A percentile compares a stretch with the other conserved stretches of the same genome.
phyloP scores from a whole-genome alignment of 2,888 invertebrate species.

The Cosmorhoe ocellata region DNA sequence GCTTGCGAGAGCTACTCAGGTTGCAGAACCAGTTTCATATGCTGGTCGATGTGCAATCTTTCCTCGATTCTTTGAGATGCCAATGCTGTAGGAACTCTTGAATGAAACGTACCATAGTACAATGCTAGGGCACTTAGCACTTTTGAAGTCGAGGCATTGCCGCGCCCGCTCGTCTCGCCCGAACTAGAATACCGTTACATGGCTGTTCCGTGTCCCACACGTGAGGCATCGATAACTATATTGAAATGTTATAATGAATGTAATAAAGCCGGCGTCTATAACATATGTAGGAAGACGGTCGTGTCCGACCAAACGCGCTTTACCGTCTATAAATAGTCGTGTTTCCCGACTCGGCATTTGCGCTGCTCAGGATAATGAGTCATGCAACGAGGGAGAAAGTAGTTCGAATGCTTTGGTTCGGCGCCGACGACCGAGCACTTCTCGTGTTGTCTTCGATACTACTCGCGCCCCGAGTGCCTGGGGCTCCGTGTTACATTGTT shows the following conservation, averaged over 20 bases:
- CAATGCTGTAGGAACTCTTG: conserved; percentile 31
- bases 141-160: too few relatives aligned
- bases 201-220: too few relatives aligned
- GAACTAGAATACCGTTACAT: too few relatives aligned
- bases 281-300: conserved; percentile 23
- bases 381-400: conserved; percentile 50
- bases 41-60: conserved; percentile 30
- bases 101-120: conserved; percentile 13
- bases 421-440: conserved; percentile 39
- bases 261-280: not conserved
- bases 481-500: not conserved
- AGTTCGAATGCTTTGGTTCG: conserved; percentile 51
- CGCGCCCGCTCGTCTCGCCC: too few relatives aligned
- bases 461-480: not conserved
- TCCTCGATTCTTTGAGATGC: conserved; percentile 26
- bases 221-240: too few relatives aligned
- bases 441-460: not conserved
- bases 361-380: conserved; percentile 75
- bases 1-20: not conserved
- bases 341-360: conserved; percentile 69
- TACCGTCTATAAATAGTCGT: conserved; percentile 72
- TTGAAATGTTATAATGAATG: not conserved
- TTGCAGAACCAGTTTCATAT: conserved; percentile 36
- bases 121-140: not conserved
- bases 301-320: conserved; percentile 53